Evolutionary conservation across 2,797 vertebrate species (phyloP), one percentile per base, ranked within the genome.

Genomic region (Chromis chromis): DNA sequence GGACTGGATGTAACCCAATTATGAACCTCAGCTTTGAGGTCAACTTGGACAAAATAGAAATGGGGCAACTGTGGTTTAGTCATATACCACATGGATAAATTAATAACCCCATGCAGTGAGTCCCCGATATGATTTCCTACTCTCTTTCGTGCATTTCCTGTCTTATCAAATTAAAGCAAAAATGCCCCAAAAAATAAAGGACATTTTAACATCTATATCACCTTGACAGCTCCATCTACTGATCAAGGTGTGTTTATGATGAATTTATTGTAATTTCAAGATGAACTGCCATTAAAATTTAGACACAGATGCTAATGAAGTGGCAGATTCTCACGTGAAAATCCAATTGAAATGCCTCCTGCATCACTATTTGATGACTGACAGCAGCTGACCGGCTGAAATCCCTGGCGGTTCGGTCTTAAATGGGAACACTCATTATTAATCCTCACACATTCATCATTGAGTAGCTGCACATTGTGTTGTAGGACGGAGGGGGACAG

Each of bases 401-500:
- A 70, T 17, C 57, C 65, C 67, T 28, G 33, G 1, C 2, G 14
- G 46, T 52, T 78, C 27, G 62, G 24, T 73, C 48, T 54, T 58
- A 60, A 58, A 76, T 21, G 55, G n/a, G 63, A 73, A 65, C 19
- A 11, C 56, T 71, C 50, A 48, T 74, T 70, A 67, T 46, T 74
- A 57, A 70, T 63, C 49, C 46, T 33, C 6, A 28, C 4, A 31
- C 59, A 70, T 81, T 74, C 3, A 31, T 27, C 48, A 65, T 33
- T 36, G 55, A 78, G 24, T 39, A 52, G 57, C 42, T 22, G 1
- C 27, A 65, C 27, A 25, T 19, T 31, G 36, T 1, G 1, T 6
- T 59, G 1, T 6, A 14, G 39, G 40, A 55, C 54, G 49, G 4
- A 62, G 50, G 28, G 50, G 28, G 10, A 33, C 3, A n/a, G 22